phyloP scores from a whole-genome alignment of 2,113 vertebrate species.

The Cyanistes caeruleus region DNA sequence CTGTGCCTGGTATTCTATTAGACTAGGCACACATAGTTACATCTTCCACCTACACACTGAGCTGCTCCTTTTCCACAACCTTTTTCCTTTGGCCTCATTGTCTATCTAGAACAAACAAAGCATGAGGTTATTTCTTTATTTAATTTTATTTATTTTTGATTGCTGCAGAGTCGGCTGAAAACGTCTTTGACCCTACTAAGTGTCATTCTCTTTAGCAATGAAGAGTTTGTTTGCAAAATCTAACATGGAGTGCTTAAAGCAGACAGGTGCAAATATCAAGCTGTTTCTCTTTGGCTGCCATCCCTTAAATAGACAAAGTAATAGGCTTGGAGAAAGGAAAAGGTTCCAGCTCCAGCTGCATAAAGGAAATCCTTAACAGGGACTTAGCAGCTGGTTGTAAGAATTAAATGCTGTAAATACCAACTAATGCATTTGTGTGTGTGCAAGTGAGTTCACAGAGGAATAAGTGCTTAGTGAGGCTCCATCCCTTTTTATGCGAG shows the following conservation, averaged over 20 bases:
- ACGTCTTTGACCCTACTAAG: neutral
- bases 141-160: neutral
- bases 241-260: constrained; percentile 45
- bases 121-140: neutral
- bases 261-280: constrained; percentile 76
- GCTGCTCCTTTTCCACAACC: neutral
- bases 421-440: neutral
- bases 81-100: neutral
- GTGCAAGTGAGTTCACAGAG: neutral
- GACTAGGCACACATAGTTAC: neutral
- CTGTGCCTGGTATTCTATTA: neutral
- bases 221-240: constrained; percentile 31
- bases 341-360: constrained; percentile 57
- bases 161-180: neutral
- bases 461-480: neutral
- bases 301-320: constrained; percentile 61
- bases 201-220: constrained; percentile 42
- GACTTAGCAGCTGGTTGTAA: constrained; percentile 61
- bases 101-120: neutral
- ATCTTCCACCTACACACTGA: neutral
- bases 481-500: neutral
- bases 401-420: constrained; percentile 45
- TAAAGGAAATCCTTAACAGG: constrained; percentile 53
- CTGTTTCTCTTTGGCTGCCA: constrained; percentile 69
- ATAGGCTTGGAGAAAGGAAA: constrained; percentile 42